Base-by-base conservation (phyloP, 1,140 invertebrate genomes). In the Hylaeus anthracinus region DNA sequence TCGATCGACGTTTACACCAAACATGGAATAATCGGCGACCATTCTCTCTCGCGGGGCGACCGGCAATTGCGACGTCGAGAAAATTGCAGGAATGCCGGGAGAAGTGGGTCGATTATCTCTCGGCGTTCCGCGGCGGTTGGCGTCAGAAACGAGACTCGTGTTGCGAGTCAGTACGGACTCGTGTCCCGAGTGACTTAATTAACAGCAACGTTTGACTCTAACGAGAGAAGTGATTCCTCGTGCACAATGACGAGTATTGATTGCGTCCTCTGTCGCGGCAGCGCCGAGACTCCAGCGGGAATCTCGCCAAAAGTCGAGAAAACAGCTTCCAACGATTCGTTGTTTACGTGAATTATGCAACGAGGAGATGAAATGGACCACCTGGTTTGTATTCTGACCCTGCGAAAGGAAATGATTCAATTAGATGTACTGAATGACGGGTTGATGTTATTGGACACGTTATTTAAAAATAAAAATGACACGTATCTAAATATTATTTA, bases 91-190 rank as follows among this genome's bases (percentile, higher is more conserved):
- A 82, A 84, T 84, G 65, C 75, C 82, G 58, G 41, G 76, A 48
- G 83, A 86, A 86, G 79, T 86, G 83, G 85, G 85, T 86, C 85
- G 83, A 86, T 86, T 86, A 85, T 75, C 69, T 61, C 43, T 75
- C 64, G 41, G 65, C 69, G 77, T 58, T 72, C 64, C 48, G 55
- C 15, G 51, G 37, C 45, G 64, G 12, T 41, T 39, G 72, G 39
- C 51, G 63, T 79, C 56, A 48, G 61, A 74, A 78, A 78, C 55
- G 76, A 81, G 74, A 76, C 61, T 69, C 60, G 56, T n/a, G 43
- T 51, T 63, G 12, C 55, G 5, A 60, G n/a, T 15, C n/a, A 15
- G 56, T 53, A 6, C 53, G 5, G 51, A 26, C 53, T 37, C 64
- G 51, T 53, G 53, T 71, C 64, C 65, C 53, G 14, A 58, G 77